Evolutionary conservation across 2,797 vertebrate species (phyloP).

Genomic region (Florisuga fusca): DNA sequence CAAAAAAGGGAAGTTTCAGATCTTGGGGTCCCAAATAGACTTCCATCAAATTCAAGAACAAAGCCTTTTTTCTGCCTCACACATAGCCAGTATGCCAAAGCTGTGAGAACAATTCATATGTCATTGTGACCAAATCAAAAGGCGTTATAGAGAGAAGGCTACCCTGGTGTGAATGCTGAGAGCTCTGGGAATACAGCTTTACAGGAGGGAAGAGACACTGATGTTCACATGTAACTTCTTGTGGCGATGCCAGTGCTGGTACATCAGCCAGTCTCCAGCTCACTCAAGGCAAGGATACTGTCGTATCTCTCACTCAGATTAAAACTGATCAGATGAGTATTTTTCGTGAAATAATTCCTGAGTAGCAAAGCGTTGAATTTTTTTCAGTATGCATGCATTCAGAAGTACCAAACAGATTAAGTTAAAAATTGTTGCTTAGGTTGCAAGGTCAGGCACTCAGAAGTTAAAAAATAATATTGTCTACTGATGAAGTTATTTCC

Average conservation of each 20-base stretch:
- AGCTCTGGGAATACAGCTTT: neutral
- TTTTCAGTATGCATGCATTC: neutral
- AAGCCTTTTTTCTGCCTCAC: neutral
- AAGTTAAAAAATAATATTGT: neutral
- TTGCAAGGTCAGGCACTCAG: neutral
- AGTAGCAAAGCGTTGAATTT: neutral
- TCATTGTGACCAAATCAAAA: neutral
- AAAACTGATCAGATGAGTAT: neutral
- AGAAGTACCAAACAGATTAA: neutral
- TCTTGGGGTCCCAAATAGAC: neutral
- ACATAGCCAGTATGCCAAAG: neutral
- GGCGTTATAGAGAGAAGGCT: neutral
- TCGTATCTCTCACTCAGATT: too few relatives aligned
- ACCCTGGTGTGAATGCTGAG: neutral
- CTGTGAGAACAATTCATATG: neutral
- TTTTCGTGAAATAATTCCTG: neutral
- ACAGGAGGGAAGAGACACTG: neutral
- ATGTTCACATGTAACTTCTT: neutral
- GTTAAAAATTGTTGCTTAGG: neutral
- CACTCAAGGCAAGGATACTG: neutral
- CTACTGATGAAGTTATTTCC: slow-evolving; percentile 3
- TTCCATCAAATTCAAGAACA: neutral
- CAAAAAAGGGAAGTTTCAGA: neutral
- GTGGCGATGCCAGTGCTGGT: neutral
- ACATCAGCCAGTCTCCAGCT: neutral